Percentiles rank a stretch among this genome's conserved stretches.
These are phyloP conservation scores for Cherax quadricarinatus DNA, from an alignment of 1,140 invertebrate genomes.

Conservation along the genomic window DNA sequence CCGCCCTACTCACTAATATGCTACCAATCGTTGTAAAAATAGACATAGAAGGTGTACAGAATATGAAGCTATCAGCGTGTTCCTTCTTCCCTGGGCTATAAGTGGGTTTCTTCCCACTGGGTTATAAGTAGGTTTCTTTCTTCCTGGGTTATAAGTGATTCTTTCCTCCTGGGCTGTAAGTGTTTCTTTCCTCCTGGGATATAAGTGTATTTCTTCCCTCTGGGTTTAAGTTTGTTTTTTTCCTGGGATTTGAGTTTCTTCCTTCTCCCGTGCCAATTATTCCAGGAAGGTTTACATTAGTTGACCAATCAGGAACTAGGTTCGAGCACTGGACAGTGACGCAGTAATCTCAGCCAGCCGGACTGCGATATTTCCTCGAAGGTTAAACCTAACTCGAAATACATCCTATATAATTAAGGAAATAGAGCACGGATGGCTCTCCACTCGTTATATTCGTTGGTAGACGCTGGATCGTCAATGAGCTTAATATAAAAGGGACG, in stretches of 20 bases:
- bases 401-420: not conserved
- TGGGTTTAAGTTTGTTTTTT: no score
- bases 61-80: not conserved
- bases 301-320: not conserved
- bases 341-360: not conserved
- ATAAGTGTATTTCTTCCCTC: not conserved
- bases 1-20: not conserved
- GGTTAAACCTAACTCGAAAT: not conserved
- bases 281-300: slow-evolving; percentile 7
- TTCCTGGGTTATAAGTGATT: no score
- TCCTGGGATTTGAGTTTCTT: not conserved
- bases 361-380: not conserved
- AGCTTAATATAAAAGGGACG: not conserved
- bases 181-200: not conserved
- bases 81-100: not conserved
- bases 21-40: not conserved
- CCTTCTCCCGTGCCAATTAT: not conserved
- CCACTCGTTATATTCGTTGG: not conserved
- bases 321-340: not conserved
- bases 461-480: not conserved
- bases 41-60: not conserved
- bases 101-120: not conserved
- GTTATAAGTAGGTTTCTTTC: no score
- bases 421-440: not conserved
- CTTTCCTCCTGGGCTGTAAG: not conserved